Evolutionary conservation across 1,140 invertebrate species (phyloP), one percentile per base, ranked within the genome.

Genomic region (Meloidogyne floridensis): DNA sequence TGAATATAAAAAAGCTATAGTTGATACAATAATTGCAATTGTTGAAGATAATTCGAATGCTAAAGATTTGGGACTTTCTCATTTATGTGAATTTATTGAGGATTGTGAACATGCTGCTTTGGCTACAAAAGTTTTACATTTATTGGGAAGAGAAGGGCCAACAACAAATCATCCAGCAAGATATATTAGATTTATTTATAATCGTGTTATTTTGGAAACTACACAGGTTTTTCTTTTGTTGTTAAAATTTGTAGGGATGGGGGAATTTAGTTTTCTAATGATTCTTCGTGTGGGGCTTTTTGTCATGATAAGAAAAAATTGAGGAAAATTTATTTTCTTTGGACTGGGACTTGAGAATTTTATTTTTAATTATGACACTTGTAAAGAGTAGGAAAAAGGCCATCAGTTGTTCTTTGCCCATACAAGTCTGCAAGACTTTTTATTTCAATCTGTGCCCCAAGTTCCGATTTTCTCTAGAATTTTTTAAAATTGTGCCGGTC

Each of bases 81-180:
- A 99, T 92, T 91, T 99, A 0, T 99, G 98, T 90, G 98, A 99
- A 90, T 99, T 99, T 88, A 99, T 99, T 88, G 98, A 99, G 90
- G 98, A 99, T 91, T 99, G 98, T 91, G 98, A 99, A 88, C 97
- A 99, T 88, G 95, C 95, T 0, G 95, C 95, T 78, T 92, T 99
- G 71, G 96, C 97, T n/a, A 97, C 98, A 3, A 93, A 95, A 43
- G 98, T 99, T 84, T 92, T 99, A 5, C 95, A 99, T 92, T 92
- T 99, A n/a, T 91, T 99, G 1, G 97, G 97, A 7, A 94, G 95
- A 83, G 97, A 99, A 92, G 97, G 97, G 0, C 97, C 97, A 0
- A 94, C 94, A 75, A 96, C 97, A 0, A 94, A 94, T 84, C 94
- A 95, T 83, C 97, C 98, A 0, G 95, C 95, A 0, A 93, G 93